Percentiles rank a stretch among this genome's conserved stretches.
Conservation (phyloP, 1,140 invertebrate genomes). For the Palaemon carinicauda region DNA sequence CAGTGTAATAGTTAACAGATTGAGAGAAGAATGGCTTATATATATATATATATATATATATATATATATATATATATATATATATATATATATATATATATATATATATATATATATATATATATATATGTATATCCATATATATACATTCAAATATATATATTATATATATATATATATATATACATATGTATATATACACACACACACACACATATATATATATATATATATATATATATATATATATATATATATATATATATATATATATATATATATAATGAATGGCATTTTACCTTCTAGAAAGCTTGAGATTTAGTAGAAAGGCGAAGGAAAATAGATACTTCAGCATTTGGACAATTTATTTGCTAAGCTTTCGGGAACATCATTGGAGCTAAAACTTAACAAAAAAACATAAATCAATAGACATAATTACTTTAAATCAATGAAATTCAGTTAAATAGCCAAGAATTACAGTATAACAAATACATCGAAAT, state of each 20-base stretch:
- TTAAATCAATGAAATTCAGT: no score
- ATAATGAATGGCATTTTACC: no score
- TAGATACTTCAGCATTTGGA: no score
- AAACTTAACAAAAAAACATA: no score
- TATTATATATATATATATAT: neutral
- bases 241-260: slow-evolving; percentile 2
- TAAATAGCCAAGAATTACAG: no score
- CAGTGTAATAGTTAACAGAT: no score
- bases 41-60: neutral
- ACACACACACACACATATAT: neutral
- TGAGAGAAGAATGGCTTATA: neutral
- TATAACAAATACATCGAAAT: no score
- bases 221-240: neutral
- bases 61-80: neutral
- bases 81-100: neutral
- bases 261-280: neutral
- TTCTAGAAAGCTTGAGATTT: no score
- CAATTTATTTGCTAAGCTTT: no score
- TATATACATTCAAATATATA: neutral
- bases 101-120: neutral
- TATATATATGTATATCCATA: neutral
- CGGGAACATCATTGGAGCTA: no score
- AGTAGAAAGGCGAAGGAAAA: no score
- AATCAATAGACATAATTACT: no score
- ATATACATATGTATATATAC: neutral